Evolutionary conservation across 2,888 invertebrate species (phyloP), one percentile per base, ranked within the genome.

Genomic region (Troilus luridus): DNA sequence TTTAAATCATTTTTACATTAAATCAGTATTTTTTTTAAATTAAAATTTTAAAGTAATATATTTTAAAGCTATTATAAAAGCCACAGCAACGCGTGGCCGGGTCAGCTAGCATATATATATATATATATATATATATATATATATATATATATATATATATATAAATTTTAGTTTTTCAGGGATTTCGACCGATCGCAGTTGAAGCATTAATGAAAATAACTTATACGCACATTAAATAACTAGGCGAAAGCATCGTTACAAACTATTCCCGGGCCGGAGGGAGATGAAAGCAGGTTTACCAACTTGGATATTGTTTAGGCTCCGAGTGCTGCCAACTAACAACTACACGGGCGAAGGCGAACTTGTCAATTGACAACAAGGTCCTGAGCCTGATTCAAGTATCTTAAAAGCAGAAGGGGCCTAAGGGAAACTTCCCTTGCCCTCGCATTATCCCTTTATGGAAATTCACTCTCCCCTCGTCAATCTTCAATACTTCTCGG

Each of bases 311-410:
- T 81, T 81, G 81, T 27, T 24, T 14, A 77, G 56, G 56, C 12
- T 54, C 19, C 27, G 27, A 77, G 1, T 41, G 17, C 27, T 77
- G 17, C 27, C 72, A 77, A 77, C 72, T 77, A 77, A 77, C 72
- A 77, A 77, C 27, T 19, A 77, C 19, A 77, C 17, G 3, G 8
- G 27, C 2, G 56, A n/a, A 21, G 56, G 56, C 19, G 85, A 85
- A 85, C 56, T 85, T 85, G 85, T 85, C 85, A 85, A 85, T 85
- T 85, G 85, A n/a, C 56, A n/a, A 58, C 85, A 85, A 54, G n/a
- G 85, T 19, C 8, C 54, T 56, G 54, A 85, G n/a, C 85, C 41
- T 85, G 56, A 85, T 85, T 85, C 56, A 41, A 85, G 85, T 58
- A n/a, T 58, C 85, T 85, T 85, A 85, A 85, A 85, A 85, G 85